Evolutionary conservation across 2,113 vertebrate species (phyloP), one percentile per base, ranked within the genome.

Genomic region (Amphilophus citrinellus): DNA sequence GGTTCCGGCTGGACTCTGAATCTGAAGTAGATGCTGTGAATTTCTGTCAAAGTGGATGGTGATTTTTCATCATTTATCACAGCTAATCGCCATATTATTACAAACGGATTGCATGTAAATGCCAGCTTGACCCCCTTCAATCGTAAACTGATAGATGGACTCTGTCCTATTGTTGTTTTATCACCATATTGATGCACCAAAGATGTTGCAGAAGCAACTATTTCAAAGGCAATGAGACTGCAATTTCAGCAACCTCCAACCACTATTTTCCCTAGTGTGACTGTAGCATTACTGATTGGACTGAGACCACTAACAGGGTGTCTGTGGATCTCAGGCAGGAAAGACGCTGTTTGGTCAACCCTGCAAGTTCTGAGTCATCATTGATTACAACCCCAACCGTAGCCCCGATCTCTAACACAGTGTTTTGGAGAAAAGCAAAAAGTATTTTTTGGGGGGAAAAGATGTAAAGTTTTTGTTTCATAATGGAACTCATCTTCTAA

Each of bases 401-500:
- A 73, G 66, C 66, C 24, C 24, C 15, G 0, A 71, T 9, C 6
- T 47, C 10, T 56, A 56, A 73, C 1, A 17, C 68, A 53, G 15
- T 7, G 17, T 18, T 18, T 6, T 18, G 7, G 17, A 53, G 15
- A 53, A 53, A 18, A 53, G 50, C 17, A 18, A 7, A 53, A 18
- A 53, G 6, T 6, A 18, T 3, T 53, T 17, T 53, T 53, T 14
- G 44, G 44, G 14, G 44, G 5, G 5, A 50, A 50, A 50, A 73
- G 2, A 18, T 1, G 1, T 71, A 53, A 35, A 11, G 7, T 0
- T n/a, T 50, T 56, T n/a, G 37, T 35, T 35, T 35, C 35, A 35
- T 35, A 35, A 37, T 62, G 50, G 3, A 77, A n/a, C 24, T 30
- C 6, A 7, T 32, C 1, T 2, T 80, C 73, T 30, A 79, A 57